Evolutionary conservation across 2,797 vertebrate genomes (phyloP).

Genomic region (Gymnoscopelus microlampas): DNA sequence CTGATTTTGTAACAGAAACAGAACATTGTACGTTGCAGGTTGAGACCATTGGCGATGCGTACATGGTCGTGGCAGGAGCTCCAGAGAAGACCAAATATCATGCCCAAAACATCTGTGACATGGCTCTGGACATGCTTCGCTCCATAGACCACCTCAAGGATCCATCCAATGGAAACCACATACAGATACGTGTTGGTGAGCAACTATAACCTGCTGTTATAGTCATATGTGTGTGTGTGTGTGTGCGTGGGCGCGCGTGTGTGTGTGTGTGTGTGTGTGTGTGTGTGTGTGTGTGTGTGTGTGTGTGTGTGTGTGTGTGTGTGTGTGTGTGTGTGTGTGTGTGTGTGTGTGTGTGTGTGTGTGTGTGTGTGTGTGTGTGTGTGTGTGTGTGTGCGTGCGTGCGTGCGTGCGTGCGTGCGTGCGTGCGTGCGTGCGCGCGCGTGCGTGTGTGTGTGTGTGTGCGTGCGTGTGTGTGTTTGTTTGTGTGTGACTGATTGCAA

Average conservation of each 20-base stretch:
- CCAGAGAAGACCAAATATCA: slow-evolving; percentile 84
- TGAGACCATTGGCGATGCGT: slow-evolving; percentile 82
- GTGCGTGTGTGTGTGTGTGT: too few species aligned
- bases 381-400: too few species aligned
- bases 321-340: neutral
- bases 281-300: too few species aligned
- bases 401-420: too few species aligned
- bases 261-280: neutral
- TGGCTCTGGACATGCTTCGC: slow-evolving; percentile 83
- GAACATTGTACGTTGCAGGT: slow-evolving; percentile 60
- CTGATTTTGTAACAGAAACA: too few species aligned
- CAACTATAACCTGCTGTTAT: neutral
- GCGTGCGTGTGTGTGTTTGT: neutral
- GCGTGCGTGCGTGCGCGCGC: too few species aligned
- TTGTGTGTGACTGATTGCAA: neutral
- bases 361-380: too few species aligned
- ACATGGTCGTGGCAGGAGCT: slow-evolving; percentile 81
- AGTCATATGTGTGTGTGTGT: neutral
- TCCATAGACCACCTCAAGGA: slow-evolving; percentile 84
- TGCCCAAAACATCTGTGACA: slow-evolving; percentile 84
- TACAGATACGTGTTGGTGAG: slow-evolving; percentile 82
- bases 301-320: too few species aligned
- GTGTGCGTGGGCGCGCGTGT: too few species aligned
- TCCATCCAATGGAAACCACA: slow-evolving; percentile 82
- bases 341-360: neutral